phyloP scores from a whole-genome alignment of 92 coral and sea anemone genomes.

The Phenganax subtilis region DNA sequence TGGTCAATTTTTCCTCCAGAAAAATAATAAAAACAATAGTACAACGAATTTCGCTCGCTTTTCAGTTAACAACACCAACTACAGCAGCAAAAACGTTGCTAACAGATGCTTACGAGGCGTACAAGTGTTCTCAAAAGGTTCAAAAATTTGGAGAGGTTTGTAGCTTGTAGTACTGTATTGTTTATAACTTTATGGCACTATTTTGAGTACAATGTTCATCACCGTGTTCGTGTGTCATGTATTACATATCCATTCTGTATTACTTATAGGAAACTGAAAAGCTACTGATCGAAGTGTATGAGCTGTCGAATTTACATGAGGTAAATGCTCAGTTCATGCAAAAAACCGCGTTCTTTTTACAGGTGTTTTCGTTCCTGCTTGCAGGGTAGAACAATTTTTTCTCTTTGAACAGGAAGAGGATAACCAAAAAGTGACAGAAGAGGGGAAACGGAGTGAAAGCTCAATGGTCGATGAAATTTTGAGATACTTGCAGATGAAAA shows the following conservation, averaged over 20 bases:
- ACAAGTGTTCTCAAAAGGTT: constrained; percentile 84
- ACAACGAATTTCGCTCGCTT: background rate
- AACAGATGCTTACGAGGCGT: constrained; percentile 68
- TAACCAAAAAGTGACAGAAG: constrained; percentile 17
- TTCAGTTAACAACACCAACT: constrained; percentile 49
- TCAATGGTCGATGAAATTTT: constrained; percentile 79
- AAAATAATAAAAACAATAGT: constrained; percentile 17
- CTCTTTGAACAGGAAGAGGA: background rate
- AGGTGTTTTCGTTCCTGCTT: background rate
- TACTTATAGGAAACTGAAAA: constrained; percentile 60
- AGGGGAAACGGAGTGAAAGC: constrained; percentile 37
- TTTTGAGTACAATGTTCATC: background rate
- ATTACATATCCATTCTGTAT: background rate
- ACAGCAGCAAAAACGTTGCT: constrained; percentile 32
- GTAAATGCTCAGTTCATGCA: constrained; percentile 38
- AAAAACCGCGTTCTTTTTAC: background rate
- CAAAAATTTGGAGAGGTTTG: constrained; percentile 71
- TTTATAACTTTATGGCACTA: background rate
- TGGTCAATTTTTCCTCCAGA: background rate
- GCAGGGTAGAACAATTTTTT: background rate
- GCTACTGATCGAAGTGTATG: constrained; percentile 62
- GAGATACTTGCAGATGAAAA: constrained; percentile 73
- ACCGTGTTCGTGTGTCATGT: background rate
- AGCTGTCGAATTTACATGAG: constrained; percentile 52
- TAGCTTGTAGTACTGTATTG: constrained; percentile 16